phyloP scores from a whole-genome alignment of 2,888 invertebrate genomes.

The Xestoiulus laeticollis region DNA sequence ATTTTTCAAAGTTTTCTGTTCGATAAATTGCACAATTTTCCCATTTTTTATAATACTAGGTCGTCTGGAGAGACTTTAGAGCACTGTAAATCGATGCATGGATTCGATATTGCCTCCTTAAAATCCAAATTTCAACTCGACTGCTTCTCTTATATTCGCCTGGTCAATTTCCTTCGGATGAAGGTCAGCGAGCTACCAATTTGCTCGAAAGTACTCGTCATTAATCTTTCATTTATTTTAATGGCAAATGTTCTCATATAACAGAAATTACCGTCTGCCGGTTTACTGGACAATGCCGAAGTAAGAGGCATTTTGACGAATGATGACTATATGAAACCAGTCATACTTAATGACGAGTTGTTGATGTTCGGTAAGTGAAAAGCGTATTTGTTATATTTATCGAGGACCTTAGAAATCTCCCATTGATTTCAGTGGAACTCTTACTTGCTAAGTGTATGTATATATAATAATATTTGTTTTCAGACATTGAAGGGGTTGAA shows the following conservation, averaged over 20 bases:
- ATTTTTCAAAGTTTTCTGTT: no score
- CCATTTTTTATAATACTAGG: background rate
- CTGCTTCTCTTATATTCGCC: conserved; percentile 71
- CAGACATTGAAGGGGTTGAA: conserved; percentile 54
- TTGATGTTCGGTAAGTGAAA: conserved; percentile 78
- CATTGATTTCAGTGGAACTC: background rate
- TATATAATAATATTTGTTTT: conserved; percentile 46
- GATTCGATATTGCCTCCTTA: conserved; percentile 62
- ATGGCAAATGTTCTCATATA: conserved; percentile 29
- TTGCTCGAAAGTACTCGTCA: background rate
- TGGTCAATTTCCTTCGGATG: conserved; percentile 80
- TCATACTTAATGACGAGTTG: conserved; percentile 79
- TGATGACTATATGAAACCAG: conserved; percentile 81
- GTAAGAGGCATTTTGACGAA: conserved; percentile 72
- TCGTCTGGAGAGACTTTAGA: conserved; percentile 56
- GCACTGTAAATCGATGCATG: conserved; percentile 57
- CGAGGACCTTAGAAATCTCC: conserved; percentile 47
- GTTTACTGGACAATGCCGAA: conserved; percentile 51
- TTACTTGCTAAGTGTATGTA: no score
- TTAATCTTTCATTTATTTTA: conserved; percentile 54
- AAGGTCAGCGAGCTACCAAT: conserved; percentile 52
- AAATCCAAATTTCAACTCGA: conserved; percentile 79
- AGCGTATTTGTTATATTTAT: no score
- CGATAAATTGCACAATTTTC: no score
- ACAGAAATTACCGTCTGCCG: conserved; percentile 54